phyloP scores from a whole-genome alignment of 2,888 invertebrate genomes.

The Gryllus longicercus region DNA sequence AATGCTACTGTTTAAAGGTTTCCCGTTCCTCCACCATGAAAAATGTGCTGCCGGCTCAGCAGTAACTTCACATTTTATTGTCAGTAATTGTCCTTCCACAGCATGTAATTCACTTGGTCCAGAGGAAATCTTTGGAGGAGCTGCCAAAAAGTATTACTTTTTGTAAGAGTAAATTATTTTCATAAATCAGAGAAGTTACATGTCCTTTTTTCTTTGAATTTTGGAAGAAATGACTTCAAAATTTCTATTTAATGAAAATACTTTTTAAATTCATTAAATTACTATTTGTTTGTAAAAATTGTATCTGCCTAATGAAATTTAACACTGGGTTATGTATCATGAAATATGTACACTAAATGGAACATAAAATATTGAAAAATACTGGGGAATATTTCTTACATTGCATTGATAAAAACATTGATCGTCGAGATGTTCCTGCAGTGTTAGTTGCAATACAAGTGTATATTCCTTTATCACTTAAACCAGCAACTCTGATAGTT shows the following conservation, averaged over 20 bases:
- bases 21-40: constrained; percentile 44
- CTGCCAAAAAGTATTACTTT: constrained; percentile 41
- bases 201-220: too few species aligned
- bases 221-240: too few species aligned
- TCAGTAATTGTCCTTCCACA: constrained; percentile 37
- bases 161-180: background rate
- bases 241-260: too few species aligned
- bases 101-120: constrained; percentile 38
- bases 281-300: too few species aligned
- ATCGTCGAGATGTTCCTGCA: constrained; percentile 39
- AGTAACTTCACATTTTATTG: constrained; percentile 37
- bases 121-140: constrained; percentile 47
- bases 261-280: too few species aligned
- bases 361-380: background rate
- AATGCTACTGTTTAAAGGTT: constrained; percentile 25
- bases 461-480: constrained; percentile 44
- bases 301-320: too few species aligned
- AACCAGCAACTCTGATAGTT: constrained; percentile 39
- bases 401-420: constrained; percentile 31
- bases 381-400: constrained; percentile 21
- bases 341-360: background rate
- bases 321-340: background rate
- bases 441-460: constrained; percentile 47
- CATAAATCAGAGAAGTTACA: background rate
- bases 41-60: constrained; percentile 46